Conservation (phyloP, 92 coral and sea anemone species). For the Parazoanthus swiftii region DNA sequence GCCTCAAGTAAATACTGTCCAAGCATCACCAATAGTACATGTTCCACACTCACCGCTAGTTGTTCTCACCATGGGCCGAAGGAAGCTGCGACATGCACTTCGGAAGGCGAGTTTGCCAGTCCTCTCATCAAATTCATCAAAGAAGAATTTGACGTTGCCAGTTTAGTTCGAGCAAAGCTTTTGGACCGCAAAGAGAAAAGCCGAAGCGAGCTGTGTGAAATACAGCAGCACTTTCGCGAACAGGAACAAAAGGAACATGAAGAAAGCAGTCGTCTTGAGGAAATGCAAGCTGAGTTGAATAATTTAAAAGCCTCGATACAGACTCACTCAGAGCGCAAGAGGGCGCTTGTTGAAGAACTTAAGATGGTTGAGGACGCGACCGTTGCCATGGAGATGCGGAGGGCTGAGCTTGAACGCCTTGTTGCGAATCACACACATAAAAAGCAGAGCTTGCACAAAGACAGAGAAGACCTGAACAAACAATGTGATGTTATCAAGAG, state of each 20-base stretch:
- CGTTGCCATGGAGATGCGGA: constrained; percentile 38
- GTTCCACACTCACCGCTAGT: not conserved
- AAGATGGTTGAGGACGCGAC: constrained; percentile 23
- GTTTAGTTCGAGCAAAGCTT: constrained; percentile 42
- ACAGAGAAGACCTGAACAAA: constrained; percentile 13
- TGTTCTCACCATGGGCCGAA: not conserved
- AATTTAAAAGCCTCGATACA: not conserved
- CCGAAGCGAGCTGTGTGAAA: constrained; percentile 38
- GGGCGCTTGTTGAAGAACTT: constrained; percentile 21
- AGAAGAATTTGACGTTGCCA: constrained; percentile 38
- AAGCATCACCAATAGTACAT: not conserved
- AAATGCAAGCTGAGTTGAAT: constrained; percentile 10
- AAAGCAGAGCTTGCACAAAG: constrained; percentile 13
- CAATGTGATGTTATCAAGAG: constrained; percentile 30
- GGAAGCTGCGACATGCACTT: not conserved
- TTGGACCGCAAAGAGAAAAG: constrained; percentile 40
- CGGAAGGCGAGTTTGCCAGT: not conserved
- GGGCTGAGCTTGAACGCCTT: constrained; percentile 20
- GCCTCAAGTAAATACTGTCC: not conserved
- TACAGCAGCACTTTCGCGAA: constrained; percentile 19
- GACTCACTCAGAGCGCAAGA: constrained; percentile 15
- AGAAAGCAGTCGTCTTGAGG: constrained; percentile 17
- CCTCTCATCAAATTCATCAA: constrained; percentile 39
- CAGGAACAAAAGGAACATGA: constrained; percentile 33
- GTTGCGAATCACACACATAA: constrained; percentile 20